Evolutionary conservation across 2,113 vertebrate species (phyloP).

Genomic region (Triplophysa dalaica): DNA sequence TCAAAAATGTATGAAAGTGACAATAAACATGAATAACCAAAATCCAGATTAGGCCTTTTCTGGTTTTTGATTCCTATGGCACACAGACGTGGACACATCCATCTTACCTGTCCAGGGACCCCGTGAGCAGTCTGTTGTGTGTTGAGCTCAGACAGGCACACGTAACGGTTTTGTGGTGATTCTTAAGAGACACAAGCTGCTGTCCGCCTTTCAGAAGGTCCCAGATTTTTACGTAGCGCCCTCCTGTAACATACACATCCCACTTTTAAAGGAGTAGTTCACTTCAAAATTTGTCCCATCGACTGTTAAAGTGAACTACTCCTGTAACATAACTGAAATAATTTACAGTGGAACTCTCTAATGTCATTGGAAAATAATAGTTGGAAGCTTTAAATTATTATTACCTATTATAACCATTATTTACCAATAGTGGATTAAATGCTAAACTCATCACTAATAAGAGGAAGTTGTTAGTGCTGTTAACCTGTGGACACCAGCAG

Average conservation of each 20-base stretch:
- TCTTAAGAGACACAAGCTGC: constrained; percentile 88
- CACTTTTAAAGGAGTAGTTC: background rate
- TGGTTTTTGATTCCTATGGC: too few species aligned
- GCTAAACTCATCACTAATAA: too few species aligned
- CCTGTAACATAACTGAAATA: too few species aligned
- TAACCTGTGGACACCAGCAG: constrained; percentile 94
- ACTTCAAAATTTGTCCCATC: too few species aligned
- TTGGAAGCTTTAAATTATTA: background rate
- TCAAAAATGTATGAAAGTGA: background rate
- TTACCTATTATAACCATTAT: too few species aligned
- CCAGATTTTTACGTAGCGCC: constrained; percentile 94
- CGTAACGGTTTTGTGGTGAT: constrained; percentile 98
- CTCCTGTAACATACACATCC: constrained; percentile 73
- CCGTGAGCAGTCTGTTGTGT: constrained; percentile 89
- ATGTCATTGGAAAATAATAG: too few species aligned
- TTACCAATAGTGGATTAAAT: too few species aligned
- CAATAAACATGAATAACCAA: background rate
- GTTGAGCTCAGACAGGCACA: constrained; percentile 87
- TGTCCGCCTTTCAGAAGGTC: constrained; percentile 94
- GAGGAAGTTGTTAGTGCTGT: background rate
- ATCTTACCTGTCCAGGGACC: constrained; percentile 89
- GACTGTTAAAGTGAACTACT: too few species aligned
- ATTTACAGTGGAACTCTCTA: background rate
- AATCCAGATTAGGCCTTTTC: too few species aligned
- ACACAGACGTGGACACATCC: background rate